These are phyloP conservation scores for Ophion obscuratus DNA, from an alignment of 2,888 invertebrate species.

Conservation along the genomic window DNA sequence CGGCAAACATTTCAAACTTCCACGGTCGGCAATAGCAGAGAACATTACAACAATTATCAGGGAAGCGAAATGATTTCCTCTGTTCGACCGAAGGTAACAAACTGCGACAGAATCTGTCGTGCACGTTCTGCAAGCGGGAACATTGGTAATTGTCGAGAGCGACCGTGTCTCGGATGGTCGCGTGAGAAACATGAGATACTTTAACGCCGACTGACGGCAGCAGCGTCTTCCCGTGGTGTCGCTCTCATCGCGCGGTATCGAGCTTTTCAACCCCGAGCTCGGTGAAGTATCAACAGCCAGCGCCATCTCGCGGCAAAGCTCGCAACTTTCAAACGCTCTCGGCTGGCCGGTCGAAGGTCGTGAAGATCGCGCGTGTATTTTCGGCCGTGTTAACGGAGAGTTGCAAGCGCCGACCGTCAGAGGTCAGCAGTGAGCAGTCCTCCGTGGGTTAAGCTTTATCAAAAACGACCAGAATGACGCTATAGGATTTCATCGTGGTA, in stretches of 20 bases:
- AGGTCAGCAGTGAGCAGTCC: constrained; percentile 72
- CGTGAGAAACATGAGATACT: constrained; percentile 30
- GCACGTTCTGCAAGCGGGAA: constrained; percentile 69
- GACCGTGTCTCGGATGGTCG: constrained; percentile 42
- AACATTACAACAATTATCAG: constrained; percentile 33
- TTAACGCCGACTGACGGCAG: constrained; percentile 74
- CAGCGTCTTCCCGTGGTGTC: constrained; percentile 70
- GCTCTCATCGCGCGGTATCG: constrained; percentile 68
- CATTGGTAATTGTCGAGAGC: constrained; percentile 77
- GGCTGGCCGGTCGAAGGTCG: constrained; percentile 46
- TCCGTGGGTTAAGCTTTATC: constrained; percentile 20
- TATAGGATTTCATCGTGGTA: constrained; percentile 14
- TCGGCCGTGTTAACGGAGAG: constrained; percentile 72
- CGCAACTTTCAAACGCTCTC: constrained; percentile 63
- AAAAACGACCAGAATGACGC: constrained; percentile 1
- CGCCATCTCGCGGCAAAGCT: constrained; percentile 77
- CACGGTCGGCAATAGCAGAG: neutral
- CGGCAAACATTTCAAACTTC: constrained; percentile 22
- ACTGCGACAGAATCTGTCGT: neutral
- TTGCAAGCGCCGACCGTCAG: constrained; percentile 69
- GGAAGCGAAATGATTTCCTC: constrained; percentile 60
- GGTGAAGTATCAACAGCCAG: constrained; percentile 50
- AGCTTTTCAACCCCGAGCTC: constrained; percentile 63
- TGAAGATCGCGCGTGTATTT: constrained; percentile 51
- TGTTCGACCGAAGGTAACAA: constrained; percentile 78